Evolutionary conservation across 2,797 vertebrate species (phyloP).

Genomic region (Scyliorhinus canicula): DNA sequence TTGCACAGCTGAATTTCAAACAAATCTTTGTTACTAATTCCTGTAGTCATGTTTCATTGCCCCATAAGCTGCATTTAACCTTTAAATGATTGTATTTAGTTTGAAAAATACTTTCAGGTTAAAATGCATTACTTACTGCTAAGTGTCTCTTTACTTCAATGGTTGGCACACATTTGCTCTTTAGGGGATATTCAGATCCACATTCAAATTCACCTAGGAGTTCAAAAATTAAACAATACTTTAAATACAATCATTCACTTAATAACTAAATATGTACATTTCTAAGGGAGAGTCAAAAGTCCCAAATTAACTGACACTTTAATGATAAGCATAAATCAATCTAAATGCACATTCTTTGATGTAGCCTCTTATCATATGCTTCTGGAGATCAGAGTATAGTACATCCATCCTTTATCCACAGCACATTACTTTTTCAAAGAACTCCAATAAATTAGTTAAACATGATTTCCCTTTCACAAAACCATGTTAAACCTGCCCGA

Average conservation of each 20-base stretch:
- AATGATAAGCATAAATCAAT: background rate
- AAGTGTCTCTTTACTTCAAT: constrained; percentile 56
- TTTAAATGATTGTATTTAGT: too few species aligned
- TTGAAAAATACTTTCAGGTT: background rate
- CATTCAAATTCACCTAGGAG: constrained; percentile 66
- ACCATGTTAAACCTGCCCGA: too few species aligned
- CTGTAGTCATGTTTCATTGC: background rate
- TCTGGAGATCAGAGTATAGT: too few species aligned
- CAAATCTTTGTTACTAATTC: background rate
- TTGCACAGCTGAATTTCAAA: background rate
- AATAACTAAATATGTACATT: background rate
- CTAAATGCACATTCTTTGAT: background rate
- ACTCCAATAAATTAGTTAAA: too few species aligned
- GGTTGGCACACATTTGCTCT: constrained; percentile 64
- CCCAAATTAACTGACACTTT: background rate
- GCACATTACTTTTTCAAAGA: too few species aligned
- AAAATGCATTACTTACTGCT: constrained; percentile 52
- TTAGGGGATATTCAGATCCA: constrained; percentile 63
- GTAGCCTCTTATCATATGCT: too few species aligned
- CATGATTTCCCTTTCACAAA: too few species aligned
- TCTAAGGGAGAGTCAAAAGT: background rate
- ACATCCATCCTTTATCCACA: too few species aligned
- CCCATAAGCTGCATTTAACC: background rate
- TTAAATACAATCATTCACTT: background rate
- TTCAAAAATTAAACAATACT: background rate